Percentiles rank a stretch among this genome's conserved stretches.
Conservation (phyloP, 2,888 invertebrate species). For the Cosmorhoe ocellata region DNA sequence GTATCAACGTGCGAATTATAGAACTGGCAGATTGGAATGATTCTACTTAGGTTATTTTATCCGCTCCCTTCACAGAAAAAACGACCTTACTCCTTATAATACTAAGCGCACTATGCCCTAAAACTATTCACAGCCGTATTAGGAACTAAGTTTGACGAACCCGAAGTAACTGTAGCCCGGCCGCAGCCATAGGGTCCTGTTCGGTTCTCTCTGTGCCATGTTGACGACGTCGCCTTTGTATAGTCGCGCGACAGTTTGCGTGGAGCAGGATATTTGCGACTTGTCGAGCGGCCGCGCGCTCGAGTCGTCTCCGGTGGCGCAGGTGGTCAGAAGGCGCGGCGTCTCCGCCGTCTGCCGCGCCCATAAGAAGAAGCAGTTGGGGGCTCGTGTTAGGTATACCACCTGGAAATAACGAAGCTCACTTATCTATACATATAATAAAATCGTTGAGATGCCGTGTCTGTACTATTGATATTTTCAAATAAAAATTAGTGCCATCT, state of each 20-base stretch:
- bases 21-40: too few relatives aligned
- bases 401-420: slow-evolving; percentile 51
- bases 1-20: too few relatives aligned
- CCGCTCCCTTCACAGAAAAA: not conserved
- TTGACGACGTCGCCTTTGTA: slow-evolving; percentile 60
- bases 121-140: slow-evolving; percentile 57
- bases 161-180: slow-evolving; percentile 70
- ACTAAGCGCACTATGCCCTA: slow-evolving; percentile 13
- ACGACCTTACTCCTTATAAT: not conserved
- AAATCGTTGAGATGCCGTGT: too few relatives aligned
- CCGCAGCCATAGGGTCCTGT: slow-evolving; percentile 63
- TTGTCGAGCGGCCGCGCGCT: slow-evolving; percentile 49
- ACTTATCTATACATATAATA: too few relatives aligned
- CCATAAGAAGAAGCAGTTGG: slow-evolving; percentile 70
- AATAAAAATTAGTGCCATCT: too few relatives aligned
- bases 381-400: slow-evolving; percentile 63
- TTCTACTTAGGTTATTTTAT: too few relatives aligned
- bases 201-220: slow-evolving; percentile 65
- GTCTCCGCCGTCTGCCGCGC: slow-evolving; percentile 44
- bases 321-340: slow-evolving; percentile 56
- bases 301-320: slow-evolving; percentile 65
- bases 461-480: too few relatives aligned
- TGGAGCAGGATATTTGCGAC: slow-evolving; percentile 68
- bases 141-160: slow-evolving; percentile 73
- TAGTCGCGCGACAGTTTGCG: slow-evolving; percentile 62